phyloP scores from a whole-genome alignment of 2,888 invertebrate species.

The Altica lythri region DNA sequence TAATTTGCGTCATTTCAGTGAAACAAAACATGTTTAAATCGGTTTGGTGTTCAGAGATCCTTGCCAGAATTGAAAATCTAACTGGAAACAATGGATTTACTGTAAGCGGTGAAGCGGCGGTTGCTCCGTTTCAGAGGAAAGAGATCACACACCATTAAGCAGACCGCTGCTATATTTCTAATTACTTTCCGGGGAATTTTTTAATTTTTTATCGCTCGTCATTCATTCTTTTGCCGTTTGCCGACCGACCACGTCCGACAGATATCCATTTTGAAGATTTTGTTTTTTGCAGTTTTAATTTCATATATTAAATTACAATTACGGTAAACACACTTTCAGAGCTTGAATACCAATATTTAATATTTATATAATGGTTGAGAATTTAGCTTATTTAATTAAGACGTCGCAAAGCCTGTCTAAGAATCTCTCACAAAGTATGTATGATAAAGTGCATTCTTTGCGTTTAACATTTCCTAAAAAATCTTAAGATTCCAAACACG shows the following conservation, averaged over 20 bases:
- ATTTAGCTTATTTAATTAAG: no score
- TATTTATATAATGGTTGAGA: no score
- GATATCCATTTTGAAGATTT: background rate
- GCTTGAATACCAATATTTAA: no score
- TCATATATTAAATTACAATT: background rate
- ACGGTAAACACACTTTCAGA: no score
- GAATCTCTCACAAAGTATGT: no score
- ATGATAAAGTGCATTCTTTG: no score
- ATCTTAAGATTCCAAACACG: no score
- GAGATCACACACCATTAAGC: conserved; percentile 37
- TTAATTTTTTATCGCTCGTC: conserved; percentile 33
- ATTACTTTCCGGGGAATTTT: conserved; percentile 38
- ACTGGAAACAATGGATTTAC: conserved; percentile 23
- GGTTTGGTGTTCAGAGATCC: conserved; percentile 11
- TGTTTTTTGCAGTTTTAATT: background rate
- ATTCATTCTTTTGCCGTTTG: conserved; percentile 18
- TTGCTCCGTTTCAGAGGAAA: conserved; percentile 17
- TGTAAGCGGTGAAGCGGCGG: conserved; percentile 1
- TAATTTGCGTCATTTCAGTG: background rate
- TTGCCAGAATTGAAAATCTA: conserved; percentile 19
- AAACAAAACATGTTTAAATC: conserved; percentile 3
- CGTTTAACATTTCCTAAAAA: no score
- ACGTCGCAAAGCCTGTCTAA: no score
- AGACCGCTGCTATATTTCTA: conserved; percentile 39
- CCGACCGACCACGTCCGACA: background rate